Evolutionary conservation across 1,140 invertebrate species (phyloP), one percentile per base, ranked within the genome.

Genomic region (Lanistes nyassanus): DNA sequence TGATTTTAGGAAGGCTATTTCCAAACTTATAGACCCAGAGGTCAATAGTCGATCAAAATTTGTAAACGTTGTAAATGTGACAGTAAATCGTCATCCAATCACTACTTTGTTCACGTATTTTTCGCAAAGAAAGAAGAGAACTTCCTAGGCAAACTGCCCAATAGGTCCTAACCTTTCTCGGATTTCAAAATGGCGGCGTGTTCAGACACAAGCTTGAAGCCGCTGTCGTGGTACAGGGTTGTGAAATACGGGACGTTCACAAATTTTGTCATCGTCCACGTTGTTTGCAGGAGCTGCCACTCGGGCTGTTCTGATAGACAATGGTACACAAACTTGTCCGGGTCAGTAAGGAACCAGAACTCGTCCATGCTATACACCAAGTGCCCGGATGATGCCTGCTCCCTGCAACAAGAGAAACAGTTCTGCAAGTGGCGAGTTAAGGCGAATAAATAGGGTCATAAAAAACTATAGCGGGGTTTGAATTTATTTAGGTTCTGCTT

Each of bases 291-390:
- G 31, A 86, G 81, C 73, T 86, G 85, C 85, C 85, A 86, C 34
- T 64, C 56, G 53, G 77, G 73, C 1, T 79, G 64, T 39, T 81
- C 34, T 0, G 83, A 77, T 51, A 74, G 77, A 75, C 81, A 83
- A 29, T 76, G 42, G 64, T 75, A 82, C 16, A 83, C 80, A 39
- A 86, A 78, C 21, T 82, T 76, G 26, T 81, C 77, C 23, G 85
- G 80, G 56, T 85, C 80, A 3, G 83, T 84, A n/a, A 86, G 37
- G 65, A 83, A 86, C 73, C 77, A 86, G 74, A 82, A 86, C 21
- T 86, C 85, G 42, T 86, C 78, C 16, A 81, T 34, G 9, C 26
- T 36, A 9, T 60, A 36, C 4, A 75, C 31, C 26, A 69, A 55
- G 51, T 74, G 67, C 11, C 80, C 79, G 55, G 37, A 55, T 39